phyloP scores from a whole-genome alignment of 1,140 invertebrate species.

The Calliopsis andreniformis region DNA sequence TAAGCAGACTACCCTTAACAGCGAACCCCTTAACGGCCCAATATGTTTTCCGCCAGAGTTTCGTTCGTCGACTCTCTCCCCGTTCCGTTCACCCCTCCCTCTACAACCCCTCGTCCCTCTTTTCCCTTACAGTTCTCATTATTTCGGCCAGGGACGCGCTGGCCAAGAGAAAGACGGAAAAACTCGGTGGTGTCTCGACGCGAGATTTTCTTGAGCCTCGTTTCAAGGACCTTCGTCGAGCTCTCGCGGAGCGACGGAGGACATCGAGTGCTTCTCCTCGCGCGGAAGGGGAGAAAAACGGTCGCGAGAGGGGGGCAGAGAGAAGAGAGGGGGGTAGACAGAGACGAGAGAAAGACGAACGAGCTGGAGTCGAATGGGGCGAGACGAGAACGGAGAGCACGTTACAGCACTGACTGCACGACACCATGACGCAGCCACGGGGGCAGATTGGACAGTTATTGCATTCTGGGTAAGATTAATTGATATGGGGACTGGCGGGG shows the following conservation, averaged over 20 bases:
- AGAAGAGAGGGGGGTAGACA: too few species aligned
- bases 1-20: conserved; percentile 71
- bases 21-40: conserved; percentile 74
- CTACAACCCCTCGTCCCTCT: neutral
- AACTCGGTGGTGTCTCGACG: conserved; percentile 12
- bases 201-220: conserved; percentile 68
- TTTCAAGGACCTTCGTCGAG: conserved; percentile 12
- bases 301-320: neutral
- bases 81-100: neutral
- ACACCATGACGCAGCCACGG: conserved; percentile 77
- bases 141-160: conserved; percentile 25
- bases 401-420: conserved; percentile 75
- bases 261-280: too few species aligned
- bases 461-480: conserved; percentile 82
- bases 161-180: too few species aligned
- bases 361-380: conserved; percentile 26
- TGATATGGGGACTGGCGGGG: conserved; percentile 72
- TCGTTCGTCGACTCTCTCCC: conserved; percentile 33
- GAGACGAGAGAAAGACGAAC: conserved; percentile 27
- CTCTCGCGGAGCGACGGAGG: neutral
- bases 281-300: conserved; percentile 6
- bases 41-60: conserved; percentile 75
- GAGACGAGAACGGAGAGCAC: conserved; percentile 49
- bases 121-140: conserved; percentile 21
- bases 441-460: conserved; percentile 82